A percentile compares a stretch with the other conserved stretches of the same genome.
Conservation (phyloP, 2,797 vertebrate genomes). For the Danio kyathit region DNA sequence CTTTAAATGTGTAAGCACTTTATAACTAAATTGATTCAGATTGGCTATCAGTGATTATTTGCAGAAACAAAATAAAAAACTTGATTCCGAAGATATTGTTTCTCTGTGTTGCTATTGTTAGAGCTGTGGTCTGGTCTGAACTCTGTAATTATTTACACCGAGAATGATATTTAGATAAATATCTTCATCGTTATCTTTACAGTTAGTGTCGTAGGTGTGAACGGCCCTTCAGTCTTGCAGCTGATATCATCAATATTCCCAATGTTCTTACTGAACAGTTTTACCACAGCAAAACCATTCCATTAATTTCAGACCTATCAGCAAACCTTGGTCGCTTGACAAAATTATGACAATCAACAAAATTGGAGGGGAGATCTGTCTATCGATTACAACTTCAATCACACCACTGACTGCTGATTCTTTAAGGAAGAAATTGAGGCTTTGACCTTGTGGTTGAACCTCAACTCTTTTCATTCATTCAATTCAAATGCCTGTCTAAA, state of each 20-base stretch:
- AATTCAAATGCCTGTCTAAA: conserved; percentile 1
- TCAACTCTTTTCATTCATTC: neutral
- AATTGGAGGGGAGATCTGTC: neutral
- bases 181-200: too few relatives aligned
- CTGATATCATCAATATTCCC: conserved; percentile 48
- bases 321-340: conserved; percentile 18
- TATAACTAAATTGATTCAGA: too few relatives aligned
- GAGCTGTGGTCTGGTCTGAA: too few relatives aligned
- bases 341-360: conserved; percentile 46
- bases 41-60: too few relatives aligned
- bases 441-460: conserved; percentile 31
- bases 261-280: conserved; percentile 26
- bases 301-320: conserved; percentile 39
- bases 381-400: conserved; percentile 46
- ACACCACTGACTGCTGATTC: conserved; percentile 7
- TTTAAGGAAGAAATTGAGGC: conserved; percentile 18
- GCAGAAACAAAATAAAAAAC: too few relatives aligned
- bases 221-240: conserved; percentile 14
- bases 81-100: too few relatives aligned
- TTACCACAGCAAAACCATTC: conserved; percentile 38
- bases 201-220: neutral
- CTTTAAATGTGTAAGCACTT: too few relatives aligned
- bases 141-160: too few relatives aligned
- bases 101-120: too few relatives aligned
- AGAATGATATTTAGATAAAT: too few relatives aligned